These are phyloP conservation scores for Gryllus bimaculatus DNA, from an alignment of 1,140 invertebrate species.

Conservation along the genomic window DNA sequence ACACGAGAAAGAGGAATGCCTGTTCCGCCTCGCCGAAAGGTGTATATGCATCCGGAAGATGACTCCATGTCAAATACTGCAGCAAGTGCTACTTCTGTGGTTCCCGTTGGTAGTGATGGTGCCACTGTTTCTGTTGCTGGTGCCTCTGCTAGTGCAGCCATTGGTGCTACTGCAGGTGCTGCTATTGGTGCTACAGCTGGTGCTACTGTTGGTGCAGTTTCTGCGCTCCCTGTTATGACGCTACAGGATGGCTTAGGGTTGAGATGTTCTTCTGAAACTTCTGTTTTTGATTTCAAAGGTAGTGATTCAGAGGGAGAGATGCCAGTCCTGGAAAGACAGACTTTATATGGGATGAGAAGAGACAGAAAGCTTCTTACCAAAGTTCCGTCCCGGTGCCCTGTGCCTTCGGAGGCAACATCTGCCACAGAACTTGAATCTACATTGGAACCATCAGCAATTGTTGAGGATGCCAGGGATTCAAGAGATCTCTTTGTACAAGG, in stretches of 20 bases:
- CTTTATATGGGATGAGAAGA: slow-evolving; percentile 43
- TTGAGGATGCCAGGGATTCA: slow-evolving; percentile 36
- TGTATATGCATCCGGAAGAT: slow-evolving; percentile 21
- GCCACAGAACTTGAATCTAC: not conserved
- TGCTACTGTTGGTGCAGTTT: not conserved
- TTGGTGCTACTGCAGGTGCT: slow-evolving; percentile 11
- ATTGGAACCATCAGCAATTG: slow-evolving; percentile 26
- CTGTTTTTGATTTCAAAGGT: slow-evolving; percentile 52
- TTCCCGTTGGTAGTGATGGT: not conserved
- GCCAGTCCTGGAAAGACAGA: slow-evolving; percentile 46
- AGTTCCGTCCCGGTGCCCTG: not conserved
- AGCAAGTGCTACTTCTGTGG: not conserved
- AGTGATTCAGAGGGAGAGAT: slow-evolving; percentile 48
- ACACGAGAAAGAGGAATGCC: slow-evolving; percentile 35
- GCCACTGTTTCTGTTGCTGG: not conserved
- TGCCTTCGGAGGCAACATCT: not conserved
- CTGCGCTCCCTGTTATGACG: slow-evolving; percentile 4
- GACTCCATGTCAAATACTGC: slow-evolving; percentile 8
- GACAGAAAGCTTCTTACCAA: slow-evolving; percentile 34
- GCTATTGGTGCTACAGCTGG: not conserved
- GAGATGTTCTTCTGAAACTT: slow-evolving; percentile 50
- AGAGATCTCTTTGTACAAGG: slow-evolving; percentile 25
- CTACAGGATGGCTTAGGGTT: slow-evolving; percentile 38
- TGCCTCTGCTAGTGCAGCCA: slow-evolving; percentile 2
- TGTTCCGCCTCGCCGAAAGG: slow-evolving; percentile 26